Evolutionary conservation across 2,888 invertebrate genomes (phyloP), one percentile per base, ranked within the genome.

Genomic region (Synanthedon andrenaeformis): DNA sequence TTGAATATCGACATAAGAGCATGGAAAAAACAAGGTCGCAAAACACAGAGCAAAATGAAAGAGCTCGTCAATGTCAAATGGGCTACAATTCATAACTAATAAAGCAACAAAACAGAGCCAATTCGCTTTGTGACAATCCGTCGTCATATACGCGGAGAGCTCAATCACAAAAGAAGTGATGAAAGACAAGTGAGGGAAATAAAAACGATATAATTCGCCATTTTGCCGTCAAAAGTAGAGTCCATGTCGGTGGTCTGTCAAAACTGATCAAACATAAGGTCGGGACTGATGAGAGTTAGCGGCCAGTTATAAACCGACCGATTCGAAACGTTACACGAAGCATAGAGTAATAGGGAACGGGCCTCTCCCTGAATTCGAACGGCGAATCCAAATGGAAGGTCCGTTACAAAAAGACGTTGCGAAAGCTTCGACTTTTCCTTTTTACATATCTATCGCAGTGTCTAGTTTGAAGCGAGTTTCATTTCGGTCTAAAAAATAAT

Each of bases 181-280:
- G 84, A 82, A 82, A 82, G 82, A 84, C 80, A 84, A 82, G 79
- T 77, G 82, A 67, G 65, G 74, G 74, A 74, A 51, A 74, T 74
- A 76, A 86, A 86, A 83, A 86, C 79, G 69, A 76, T 77, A 79
- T 82, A 85, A 83, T 82, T 82, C 81, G 80, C 78, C 81, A 84
- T 85, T 85, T 84, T 79, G 75, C 74, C 75, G 72, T 76, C 77
- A 78, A 78, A 77, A 80, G 81, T 78, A 76, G 81, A 80, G 78
- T 82, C 76, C 81, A 80, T 74, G 83, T 81, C 76, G 77, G 75
- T 82, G 79, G 82, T 83, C 84, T 86, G 87, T 86, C 86, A 86
- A 35, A 84, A 83, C 84, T 82, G 83, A 79, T 79, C 84, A 81
- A 85, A 86, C 81, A 58, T 72, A 77, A 76, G 76, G 69, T 67